These are phyloP conservation scores for Habroteleia sp. DNA, from an alignment of 2,888 invertebrate species.

Conservation along the genomic window DNA sequence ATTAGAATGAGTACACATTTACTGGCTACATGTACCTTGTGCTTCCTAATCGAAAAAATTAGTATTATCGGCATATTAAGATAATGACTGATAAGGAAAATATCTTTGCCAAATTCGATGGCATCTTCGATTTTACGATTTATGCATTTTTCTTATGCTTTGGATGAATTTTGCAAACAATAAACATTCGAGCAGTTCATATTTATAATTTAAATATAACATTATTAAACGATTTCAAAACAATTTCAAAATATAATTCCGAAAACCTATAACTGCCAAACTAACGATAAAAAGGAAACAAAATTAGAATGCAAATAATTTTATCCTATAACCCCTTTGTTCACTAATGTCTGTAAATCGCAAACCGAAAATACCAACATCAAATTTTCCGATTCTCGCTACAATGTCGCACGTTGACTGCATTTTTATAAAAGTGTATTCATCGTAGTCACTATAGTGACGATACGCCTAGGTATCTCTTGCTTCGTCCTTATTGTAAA, in stretches of 20 bases:
- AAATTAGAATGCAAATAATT: no score
- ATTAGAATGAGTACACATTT: no score
- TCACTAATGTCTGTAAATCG: no score
- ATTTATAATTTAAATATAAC: no score
- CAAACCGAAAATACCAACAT: slow-evolving; percentile 29
- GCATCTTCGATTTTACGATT: slow-evolving; percentile 12
- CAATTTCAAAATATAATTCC: no score
- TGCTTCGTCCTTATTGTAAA: slow-evolving; percentile 55
- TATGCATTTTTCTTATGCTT: no score
- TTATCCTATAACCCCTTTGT: no score
- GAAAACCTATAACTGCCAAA: no score
- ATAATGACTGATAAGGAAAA: slow-evolving; percentile 65
- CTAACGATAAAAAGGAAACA: no score
- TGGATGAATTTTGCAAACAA: no score
- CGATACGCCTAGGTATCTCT: slow-evolving; percentile 51
- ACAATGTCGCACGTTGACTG: slow-evolving; percentile 60
- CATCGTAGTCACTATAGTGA: slow-evolving; percentile 63
- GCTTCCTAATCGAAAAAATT: slow-evolving; percentile 68
- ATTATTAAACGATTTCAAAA: no score
- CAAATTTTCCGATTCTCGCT: slow-evolving; percentile 50
- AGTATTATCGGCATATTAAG: slow-evolving; percentile 60
- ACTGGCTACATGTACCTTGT: slow-evolving; percentile 69
- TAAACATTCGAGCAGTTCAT: no score
- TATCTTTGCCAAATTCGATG: slow-evolving; percentile 49
- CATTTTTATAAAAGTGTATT: slow-evolving; percentile 66